Evolutionary conservation across 2,113 vertebrate genomes (phyloP).

Genomic region (Hepsetus odoe): DNA sequence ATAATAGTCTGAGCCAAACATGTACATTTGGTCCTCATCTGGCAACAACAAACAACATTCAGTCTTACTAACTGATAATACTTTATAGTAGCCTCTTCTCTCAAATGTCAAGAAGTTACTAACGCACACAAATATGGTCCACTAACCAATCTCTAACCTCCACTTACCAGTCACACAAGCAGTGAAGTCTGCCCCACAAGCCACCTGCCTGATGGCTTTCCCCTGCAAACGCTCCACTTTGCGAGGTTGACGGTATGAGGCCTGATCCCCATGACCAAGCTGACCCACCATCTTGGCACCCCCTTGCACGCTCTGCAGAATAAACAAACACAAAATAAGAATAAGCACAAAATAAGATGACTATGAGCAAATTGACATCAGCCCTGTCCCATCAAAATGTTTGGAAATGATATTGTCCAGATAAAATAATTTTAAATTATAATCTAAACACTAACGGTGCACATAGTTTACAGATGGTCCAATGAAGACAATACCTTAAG

Average conservation of each 20-base stretch:
- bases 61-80: background rate
- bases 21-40: conserved; percentile 97
- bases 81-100: too few relatives aligned
- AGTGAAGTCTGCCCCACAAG: conserved; percentile 95
- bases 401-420: background rate
- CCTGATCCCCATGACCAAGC: conserved; percentile 94
- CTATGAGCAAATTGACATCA: background rate
- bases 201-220: conserved; percentile 91
- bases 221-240: conserved; percentile 93
- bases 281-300: conserved; percentile 96
- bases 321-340: background rate
- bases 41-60: conserved; percentile 36
- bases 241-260: conserved; percentile 94
- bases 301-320: conserved; percentile 89
- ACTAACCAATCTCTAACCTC: background rate
- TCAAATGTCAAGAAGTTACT: too few relatives aligned
- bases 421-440: background rate
- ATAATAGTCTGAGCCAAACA: conserved; percentile 97
- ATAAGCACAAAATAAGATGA: background rate
- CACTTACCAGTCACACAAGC: conserved; percentile 89
- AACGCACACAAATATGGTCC: background rate
- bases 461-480: too few relatives aligned
- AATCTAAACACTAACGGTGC: too few relatives aligned
- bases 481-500: too few relatives aligned
- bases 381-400: background rate